Evolutionary conservation across 2,888 invertebrate genomes (phyloP).

Genomic region (Tachystola acroxantha): DNA sequence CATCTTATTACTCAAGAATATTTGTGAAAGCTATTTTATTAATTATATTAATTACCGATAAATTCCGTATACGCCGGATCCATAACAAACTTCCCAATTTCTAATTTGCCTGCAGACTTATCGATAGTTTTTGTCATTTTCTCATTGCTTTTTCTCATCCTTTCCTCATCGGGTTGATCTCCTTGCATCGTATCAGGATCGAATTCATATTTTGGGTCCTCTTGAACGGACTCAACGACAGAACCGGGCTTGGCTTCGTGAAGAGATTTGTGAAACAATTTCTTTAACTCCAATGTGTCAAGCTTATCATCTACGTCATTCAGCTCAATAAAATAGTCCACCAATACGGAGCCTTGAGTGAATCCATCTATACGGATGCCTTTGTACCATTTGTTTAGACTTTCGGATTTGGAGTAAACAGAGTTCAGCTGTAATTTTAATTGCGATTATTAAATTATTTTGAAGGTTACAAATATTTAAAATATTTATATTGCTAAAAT

Average conservation of each 20-base stretch:
- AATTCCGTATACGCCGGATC: slow-evolving; percentile 94
- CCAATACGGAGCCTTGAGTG: slow-evolving; percentile 91
- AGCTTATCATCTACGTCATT: slow-evolving; percentile 84
- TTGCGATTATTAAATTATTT: too few species aligned
- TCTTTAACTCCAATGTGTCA: slow-evolving; percentile 84
- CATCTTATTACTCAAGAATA: too few species aligned
- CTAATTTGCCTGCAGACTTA: slow-evolving; percentile 79
- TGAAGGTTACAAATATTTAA: too few species aligned
- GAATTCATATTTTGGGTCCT: slow-evolving; percentile 39
- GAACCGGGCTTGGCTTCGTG: slow-evolving; percentile 71
- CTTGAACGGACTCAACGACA: slow-evolving; percentile 51
- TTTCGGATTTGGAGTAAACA: slow-evolving; percentile 86
- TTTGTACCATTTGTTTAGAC: slow-evolving; percentile 89
- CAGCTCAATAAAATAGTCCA: slow-evolving; percentile 92
- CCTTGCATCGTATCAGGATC: slow-evolving; percentile 65
- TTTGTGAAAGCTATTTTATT: too few species aligned
- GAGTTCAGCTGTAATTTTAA: slow-evolving; percentile 84
- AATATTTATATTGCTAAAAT: not conserved
- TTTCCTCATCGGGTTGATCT: slow-evolving; percentile 69
- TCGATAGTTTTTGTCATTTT: slow-evolving; percentile 75
- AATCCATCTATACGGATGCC: slow-evolving; percentile 92
- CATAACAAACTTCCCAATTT: slow-evolving; percentile 88
- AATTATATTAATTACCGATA: slow-evolving; percentile 80
- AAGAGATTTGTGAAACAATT: slow-evolving; percentile 81
- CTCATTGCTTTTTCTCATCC: slow-evolving; percentile 64